Evolutionary conservation across 92 coral and sea anemone genomes (phyloP), one percentile per base, ranked within the genome.

Genomic region (Palythoa grandiflora): DNA sequence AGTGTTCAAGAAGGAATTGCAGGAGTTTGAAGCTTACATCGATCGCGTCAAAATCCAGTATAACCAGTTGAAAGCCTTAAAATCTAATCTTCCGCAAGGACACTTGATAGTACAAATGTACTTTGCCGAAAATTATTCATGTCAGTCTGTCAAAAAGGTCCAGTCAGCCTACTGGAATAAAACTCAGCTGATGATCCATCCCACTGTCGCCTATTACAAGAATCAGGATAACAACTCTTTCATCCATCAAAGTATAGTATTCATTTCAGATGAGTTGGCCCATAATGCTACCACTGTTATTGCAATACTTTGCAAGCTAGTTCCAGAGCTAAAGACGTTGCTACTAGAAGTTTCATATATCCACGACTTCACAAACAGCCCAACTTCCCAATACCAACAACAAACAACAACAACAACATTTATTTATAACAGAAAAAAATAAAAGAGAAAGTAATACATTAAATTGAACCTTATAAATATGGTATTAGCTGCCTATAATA

Each of bases 161-260:
- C 86, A 91, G 86, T 84, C 89, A 35, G 92, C 94, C 57, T 88
- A 91, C 74, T 91, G 91, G 91, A 84, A 91, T 38, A 75, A 87
- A 6, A 80, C 91, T 50, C 89, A 88, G 94, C 92, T 88, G n/a
- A 88, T 83, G 6, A 87, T 88, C 66, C 90, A 88, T 79, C 91
- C 94, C 36, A 85, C 68, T n/a, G 92, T 92, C 20, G 92, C 88
- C 2, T 91, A 91, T 19, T 92, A 71, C 59, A 48, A 20, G 19
- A 72, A 55, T 28, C 74, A 68, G 19, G 83, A 60, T 44, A 72
- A 78, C 37, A 65, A 59, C n/a, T 17, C 50, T 40, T 16, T 92
- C 10, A 20, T 37, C 55, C 90, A 92, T 84, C 74, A 80, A 65
- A 92, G 92, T 79, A 83, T 4, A 21, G 94, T 92, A 19, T 92